These are phyloP conservation scores for Hylaeus volcanicus DNA, from an alignment of 1,140 invertebrate genomes.

Conservation along the genomic window DNA sequence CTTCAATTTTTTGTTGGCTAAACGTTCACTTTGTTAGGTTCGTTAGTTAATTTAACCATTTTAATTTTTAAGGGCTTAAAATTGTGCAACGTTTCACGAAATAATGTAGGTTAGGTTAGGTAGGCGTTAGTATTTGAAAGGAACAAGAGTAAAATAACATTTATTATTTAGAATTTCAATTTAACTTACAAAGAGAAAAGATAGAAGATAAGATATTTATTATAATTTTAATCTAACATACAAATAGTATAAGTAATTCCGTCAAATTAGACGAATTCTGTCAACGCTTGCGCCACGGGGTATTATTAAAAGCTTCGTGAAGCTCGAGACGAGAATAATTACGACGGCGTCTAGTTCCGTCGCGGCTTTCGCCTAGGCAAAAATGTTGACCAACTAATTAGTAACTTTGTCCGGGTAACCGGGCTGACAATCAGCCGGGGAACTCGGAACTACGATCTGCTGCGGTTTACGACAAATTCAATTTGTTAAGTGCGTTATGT, in stretches of 20 bases:
- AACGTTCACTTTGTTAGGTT: too few species aligned
- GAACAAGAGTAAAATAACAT: too few species aligned
- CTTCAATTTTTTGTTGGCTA: too few species aligned
- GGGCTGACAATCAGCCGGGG: constrained; percentile 19
- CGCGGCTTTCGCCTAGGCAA: constrained; percentile 32
- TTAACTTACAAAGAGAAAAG: too few species aligned
- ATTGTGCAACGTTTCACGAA: too few species aligned
- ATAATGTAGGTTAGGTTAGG: too few species aligned
- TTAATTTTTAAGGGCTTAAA: too few species aligned
- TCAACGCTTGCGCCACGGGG: constrained; percentile 17
- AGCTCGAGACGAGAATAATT: constrained; percentile 49
- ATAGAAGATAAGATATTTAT: too few species aligned
- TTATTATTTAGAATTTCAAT: too few species aligned
- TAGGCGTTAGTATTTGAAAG: too few species aligned
- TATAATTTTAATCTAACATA: too few species aligned
- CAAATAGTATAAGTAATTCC: constrained; percentile 17
- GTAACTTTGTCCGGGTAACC: constrained; percentile 41
- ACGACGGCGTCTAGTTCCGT: constrained; percentile 45
- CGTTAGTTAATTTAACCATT: too few species aligned
- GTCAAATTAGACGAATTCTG: constrained; percentile 31
- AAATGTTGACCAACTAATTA: constrained; percentile 57
- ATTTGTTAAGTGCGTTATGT: constrained; percentile 17
- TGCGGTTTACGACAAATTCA: constrained; percentile 13
- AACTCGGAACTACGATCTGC: constrained; percentile 23
- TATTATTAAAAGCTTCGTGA: constrained; percentile 51